Percentiles rank a stretch among this genome's conserved stretches.
Conservation (phyloP, 1,140 invertebrate genomes). For the Venturia canescens region DNA sequence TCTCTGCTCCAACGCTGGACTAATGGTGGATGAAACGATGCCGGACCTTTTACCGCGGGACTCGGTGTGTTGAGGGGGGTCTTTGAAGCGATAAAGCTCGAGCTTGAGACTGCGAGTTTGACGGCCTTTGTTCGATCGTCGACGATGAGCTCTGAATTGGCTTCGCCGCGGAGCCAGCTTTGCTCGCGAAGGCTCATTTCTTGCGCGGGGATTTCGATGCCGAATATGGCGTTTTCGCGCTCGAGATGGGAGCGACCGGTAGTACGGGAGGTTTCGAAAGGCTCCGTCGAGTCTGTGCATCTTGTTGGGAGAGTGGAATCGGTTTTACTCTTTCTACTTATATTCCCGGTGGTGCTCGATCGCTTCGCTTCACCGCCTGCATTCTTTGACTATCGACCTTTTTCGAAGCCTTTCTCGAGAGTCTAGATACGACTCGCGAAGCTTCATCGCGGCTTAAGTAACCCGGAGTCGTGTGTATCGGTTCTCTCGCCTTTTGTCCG, state of each 20-base stretch:
- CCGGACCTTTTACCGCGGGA: background rate
- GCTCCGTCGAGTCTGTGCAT: conserved; percentile 40
- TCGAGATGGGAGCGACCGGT: background rate
- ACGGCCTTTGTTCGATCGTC: no score
- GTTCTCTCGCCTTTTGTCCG: conserved; percentile 9
- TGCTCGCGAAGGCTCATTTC: no score
- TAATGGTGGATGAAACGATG: background rate
- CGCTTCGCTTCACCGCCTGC: conserved; percentile 17
- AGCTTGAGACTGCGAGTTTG: no score
- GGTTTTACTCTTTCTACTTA: conserved; percentile 28
- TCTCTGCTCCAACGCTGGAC: background rate
- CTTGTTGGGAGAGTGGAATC: conserved; percentile 10
- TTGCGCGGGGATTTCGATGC: no score
- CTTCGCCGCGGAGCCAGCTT: no score
- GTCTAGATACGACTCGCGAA: background rate
- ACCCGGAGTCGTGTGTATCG: background rate
- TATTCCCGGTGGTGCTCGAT: background rate
- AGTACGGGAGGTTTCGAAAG: conserved; percentile 10
- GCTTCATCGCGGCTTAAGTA: background rate
- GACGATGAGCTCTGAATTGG: no score
- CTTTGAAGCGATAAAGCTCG: no score
- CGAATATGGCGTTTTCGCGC: no score
- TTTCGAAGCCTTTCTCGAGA: background rate
- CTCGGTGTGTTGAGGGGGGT: background rate
- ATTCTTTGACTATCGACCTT: conserved; percentile 29